These are phyloP conservation scores for Autographa gamma DNA, from an alignment of 2,888 invertebrate genomes.

Conservation along the genomic window DNA sequence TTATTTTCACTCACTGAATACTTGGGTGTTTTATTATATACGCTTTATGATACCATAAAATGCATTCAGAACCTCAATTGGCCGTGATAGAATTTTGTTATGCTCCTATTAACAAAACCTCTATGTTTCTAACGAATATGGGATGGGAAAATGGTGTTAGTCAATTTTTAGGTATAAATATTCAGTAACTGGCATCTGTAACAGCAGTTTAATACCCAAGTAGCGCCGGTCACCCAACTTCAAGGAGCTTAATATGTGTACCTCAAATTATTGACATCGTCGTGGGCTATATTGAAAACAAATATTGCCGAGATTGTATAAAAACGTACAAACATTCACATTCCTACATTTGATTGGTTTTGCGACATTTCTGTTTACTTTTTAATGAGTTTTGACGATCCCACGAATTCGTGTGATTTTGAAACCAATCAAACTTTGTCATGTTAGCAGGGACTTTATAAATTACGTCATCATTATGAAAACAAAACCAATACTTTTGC, in stretches of 20 bases:
- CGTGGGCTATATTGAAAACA: slow-evolving; percentile 19
- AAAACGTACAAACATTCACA: slow-evolving; percentile 54
- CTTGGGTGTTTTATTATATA: slow-evolving; percentile 67
- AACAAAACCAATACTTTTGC: slow-evolving; percentile 48
- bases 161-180: neutral
- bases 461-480: slow-evolving; percentile 57
- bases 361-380: slow-evolving; percentile 85
- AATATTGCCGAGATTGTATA: slow-evolving; percentile 54
- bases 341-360: slow-evolving; percentile 75
- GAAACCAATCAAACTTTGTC: slow-evolving; percentile 87
- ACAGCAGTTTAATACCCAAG: neutral
- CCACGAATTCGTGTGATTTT: slow-evolving; percentile 77
- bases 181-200: neutral
- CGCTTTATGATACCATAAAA: slow-evolving; percentile 68
- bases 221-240: neutral
- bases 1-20: slow-evolving; percentile 75
- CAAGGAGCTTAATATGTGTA: neutral
- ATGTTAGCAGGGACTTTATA: slow-evolving; percentile 67
- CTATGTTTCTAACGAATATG: neutral
- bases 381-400: slow-evolving; percentile 85
- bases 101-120: slow-evolving; percentile 1
- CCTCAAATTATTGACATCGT: neutral
- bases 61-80: slow-evolving; percentile 64
- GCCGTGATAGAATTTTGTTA: slow-evolving; percentile 48
- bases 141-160: neutral